These are phyloP conservation scores for Calliopsis andreniformis DNA, from an alignment of 1,140 invertebrate genomes.

Conservation along the genomic window DNA sequence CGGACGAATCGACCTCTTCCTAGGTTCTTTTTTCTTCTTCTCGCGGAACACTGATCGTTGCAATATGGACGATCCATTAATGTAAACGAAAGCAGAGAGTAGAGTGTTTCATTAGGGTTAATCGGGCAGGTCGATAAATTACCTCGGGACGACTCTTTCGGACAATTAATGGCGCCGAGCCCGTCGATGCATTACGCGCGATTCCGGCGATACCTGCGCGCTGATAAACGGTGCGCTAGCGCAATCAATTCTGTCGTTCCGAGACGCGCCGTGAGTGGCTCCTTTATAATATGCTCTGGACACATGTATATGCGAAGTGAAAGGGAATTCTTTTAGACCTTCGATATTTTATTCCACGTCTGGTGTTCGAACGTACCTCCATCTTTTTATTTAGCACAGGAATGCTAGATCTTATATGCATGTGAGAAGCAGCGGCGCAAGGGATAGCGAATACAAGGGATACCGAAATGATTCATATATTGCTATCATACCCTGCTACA, in stretches of 20 bases:
- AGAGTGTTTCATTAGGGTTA: background rate
- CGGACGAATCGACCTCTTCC: too few relatives aligned
- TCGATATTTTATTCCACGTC: too few relatives aligned
- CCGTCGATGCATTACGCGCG: constrained; percentile 31
- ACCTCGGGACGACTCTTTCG: constrained; percentile 17
- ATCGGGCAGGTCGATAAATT: constrained; percentile 28
- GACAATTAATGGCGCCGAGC: constrained; percentile 43
- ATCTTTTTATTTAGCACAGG: too few relatives aligned
- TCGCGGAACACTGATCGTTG: background rate
- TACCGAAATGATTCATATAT: too few relatives aligned
- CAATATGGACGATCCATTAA: background rate
- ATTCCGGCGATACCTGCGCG: constrained; percentile 3
- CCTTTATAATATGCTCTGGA: too few relatives aligned
- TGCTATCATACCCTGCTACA: too few relatives aligned
- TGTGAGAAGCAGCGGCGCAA: too few relatives aligned
- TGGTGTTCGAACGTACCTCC: too few relatives aligned
- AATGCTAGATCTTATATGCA: too few relatives aligned
- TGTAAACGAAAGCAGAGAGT: background rate
- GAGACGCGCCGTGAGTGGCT: background rate
- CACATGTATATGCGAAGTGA: too few relatives aligned
- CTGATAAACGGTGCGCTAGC: constrained; percentile 35
- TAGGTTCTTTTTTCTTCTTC: background rate
- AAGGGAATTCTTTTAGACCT: too few relatives aligned
- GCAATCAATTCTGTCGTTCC: constrained; percentile 1
- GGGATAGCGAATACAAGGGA: too few relatives aligned